Conservation (phyloP, 2,888 invertebrate species). For the Ochropleura leucogaster region DNA sequence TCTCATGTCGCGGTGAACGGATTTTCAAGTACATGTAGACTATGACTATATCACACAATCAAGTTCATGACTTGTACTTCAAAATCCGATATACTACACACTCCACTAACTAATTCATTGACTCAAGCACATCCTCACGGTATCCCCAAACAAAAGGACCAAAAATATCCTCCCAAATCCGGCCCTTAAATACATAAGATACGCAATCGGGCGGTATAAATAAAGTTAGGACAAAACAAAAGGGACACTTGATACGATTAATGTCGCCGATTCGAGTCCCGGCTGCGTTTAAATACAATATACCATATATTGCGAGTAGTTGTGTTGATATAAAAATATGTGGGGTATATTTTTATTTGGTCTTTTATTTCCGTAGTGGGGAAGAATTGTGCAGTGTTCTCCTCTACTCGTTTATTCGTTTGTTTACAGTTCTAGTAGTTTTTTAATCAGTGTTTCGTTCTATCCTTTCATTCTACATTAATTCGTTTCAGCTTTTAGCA, state of each 20-base stretch:
- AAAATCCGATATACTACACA: not conserved
- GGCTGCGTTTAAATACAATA: constrained; percentile 70
- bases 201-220: constrained; percentile 77
- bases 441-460: not conserved
- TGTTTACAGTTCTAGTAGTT: not conserved
- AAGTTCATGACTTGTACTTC: not conserved
- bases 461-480: not conserved
- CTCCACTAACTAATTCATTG: constrained; percentile 11
- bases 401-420: not conserved
- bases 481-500: no score
- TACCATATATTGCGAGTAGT: constrained; percentile 60
- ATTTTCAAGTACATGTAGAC: no score
- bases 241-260: constrained; percentile 77
- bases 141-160: constrained; percentile 22
- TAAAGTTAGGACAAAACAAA: constrained; percentile 84
- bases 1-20: no score
- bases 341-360: constrained; percentile 30
- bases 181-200: constrained; percentile 68
- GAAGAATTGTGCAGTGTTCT: not conserved
- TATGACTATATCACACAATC: no score
- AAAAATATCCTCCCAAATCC: constrained; percentile 63
- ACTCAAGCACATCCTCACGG: constrained; percentile 15
- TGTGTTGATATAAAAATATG: constrained; percentile 54
- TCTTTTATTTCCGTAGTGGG: constrained; percentile 30
- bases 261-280: constrained; percentile 70